Evolutionary conservation across 2,113 vertebrate genomes (phyloP).

Genomic region (Tretioscincus oriximinensis): DNA sequence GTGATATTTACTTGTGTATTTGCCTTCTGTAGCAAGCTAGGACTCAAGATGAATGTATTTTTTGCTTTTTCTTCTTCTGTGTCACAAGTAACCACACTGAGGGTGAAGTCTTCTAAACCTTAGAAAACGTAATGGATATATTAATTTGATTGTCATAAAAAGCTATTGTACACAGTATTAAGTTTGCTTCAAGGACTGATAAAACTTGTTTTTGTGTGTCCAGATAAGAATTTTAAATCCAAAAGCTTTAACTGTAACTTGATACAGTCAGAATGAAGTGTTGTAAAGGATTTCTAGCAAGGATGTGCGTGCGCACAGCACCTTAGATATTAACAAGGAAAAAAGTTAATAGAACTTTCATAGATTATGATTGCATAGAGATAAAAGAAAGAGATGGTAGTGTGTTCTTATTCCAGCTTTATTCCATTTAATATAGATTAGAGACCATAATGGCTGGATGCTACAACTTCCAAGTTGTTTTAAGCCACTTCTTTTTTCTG

Average conservation of each 20-base stretch:
- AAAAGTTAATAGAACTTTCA: too few species aligned
- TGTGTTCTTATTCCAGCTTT: too few species aligned
- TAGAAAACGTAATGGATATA: slow-evolving; percentile 49
- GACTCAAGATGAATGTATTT: slow-evolving; percentile 82
- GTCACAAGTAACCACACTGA: slow-evolving; percentile 74
- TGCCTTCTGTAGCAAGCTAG: slow-evolving; percentile 78
- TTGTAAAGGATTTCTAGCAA: too few species aligned
- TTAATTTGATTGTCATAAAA: slow-evolving; percentile 12
- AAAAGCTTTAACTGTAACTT: neutral
- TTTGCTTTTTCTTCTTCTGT: slow-evolving; percentile 70
- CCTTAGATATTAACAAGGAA: too few species aligned
- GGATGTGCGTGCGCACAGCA: too few species aligned
- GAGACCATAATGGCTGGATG: too few species aligned
- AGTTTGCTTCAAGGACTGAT: neutral
- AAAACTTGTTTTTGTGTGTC: neutral
- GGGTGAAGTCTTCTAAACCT: slow-evolving; percentile 79
- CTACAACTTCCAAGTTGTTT: too few species aligned
- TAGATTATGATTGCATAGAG: too few species aligned
- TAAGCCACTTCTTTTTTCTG: too few species aligned
- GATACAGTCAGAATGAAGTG: neutral
- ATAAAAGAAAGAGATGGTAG: too few species aligned
- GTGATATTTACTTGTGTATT: slow-evolving; percentile 85
- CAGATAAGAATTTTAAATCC: neutral
- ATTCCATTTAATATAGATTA: too few species aligned
- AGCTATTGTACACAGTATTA: neutral